These are phyloP conservation scores for Danaus chrysippus DNA, from an alignment of 2,888 invertebrate genomes.

Conservation along the genomic window DNA sequence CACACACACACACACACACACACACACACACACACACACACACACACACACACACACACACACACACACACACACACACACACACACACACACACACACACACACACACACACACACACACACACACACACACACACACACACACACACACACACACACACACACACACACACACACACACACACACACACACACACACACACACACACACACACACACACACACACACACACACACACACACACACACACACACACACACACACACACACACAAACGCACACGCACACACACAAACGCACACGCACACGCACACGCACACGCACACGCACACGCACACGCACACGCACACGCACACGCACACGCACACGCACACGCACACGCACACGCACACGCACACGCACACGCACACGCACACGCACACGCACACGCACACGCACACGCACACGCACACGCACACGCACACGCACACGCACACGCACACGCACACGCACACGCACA, in stretches of 20 bases:
- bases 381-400: conserved; percentile 3
- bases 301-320: conserved; percentile 3
- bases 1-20: conserved; percentile 3
- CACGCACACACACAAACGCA: too few relatives aligned
- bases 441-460: conserved; percentile 3
- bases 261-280: too few relatives aligned
- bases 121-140: conserved; percentile 3
- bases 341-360: conserved; percentile 3
- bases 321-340: conserved; percentile 3
- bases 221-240: conserved; percentile 3
- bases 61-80: conserved; percentile 3
- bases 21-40: conserved; percentile 3
- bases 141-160: conserved; percentile 3
- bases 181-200: conserved; percentile 3
- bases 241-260: conserved; percentile 3
- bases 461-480: conserved; percentile 3
- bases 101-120: conserved; percentile 3
- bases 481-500: conserved; percentile 3
- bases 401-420: conserved; percentile 3
- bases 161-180: conserved; percentile 3
- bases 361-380: conserved; percentile 3
- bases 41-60: conserved; percentile 3
- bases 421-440: conserved; percentile 3
- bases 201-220: conserved; percentile 3
- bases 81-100: conserved; percentile 3